These are phyloP conservation scores for Miltochrista miniata DNA, from an alignment of 2,888 invertebrate species.

Conservation along the genomic window DNA sequence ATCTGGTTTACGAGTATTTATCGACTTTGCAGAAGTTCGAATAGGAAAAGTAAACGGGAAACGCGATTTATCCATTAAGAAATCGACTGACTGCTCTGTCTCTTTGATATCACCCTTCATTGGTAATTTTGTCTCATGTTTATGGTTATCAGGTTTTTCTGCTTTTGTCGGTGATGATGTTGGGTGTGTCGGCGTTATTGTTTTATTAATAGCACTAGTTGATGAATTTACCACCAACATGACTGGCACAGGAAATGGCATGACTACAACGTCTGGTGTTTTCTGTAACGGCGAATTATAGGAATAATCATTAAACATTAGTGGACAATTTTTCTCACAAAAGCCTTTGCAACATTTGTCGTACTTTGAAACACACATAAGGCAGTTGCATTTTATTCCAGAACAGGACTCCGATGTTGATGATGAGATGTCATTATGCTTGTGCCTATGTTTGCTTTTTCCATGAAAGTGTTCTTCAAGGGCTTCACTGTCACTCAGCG, in stretches of 20 bases:
- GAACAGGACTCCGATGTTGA: background rate
- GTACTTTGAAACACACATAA: background rate
- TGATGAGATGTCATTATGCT: background rate
- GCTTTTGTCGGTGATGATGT: too few species aligned
- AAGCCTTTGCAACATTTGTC: background rate
- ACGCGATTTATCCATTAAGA: too few species aligned
- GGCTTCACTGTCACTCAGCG: too few species aligned
- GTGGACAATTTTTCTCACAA: background rate
- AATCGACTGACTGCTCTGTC: too few species aligned
- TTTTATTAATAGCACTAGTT: too few species aligned
- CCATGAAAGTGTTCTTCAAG: background rate
- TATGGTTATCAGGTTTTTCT: too few species aligned
- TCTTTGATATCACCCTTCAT: too few species aligned
- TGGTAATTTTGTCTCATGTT: too few species aligned
- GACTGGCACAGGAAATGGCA: slow-evolving; percentile 3
- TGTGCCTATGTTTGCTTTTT: background rate
- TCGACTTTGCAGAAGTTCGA: too few species aligned
- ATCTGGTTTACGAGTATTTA: too few species aligned
- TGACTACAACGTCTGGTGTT: background rate
- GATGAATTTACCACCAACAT: background rate
- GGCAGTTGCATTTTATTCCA: background rate
- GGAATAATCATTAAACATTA: background rate
- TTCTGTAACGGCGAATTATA: background rate
- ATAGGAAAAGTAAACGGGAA: too few species aligned
- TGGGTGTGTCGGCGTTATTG: too few species aligned